Conservation (phyloP, 2,797 vertebrate genomes). For the Cottoperca gobio region DNA sequence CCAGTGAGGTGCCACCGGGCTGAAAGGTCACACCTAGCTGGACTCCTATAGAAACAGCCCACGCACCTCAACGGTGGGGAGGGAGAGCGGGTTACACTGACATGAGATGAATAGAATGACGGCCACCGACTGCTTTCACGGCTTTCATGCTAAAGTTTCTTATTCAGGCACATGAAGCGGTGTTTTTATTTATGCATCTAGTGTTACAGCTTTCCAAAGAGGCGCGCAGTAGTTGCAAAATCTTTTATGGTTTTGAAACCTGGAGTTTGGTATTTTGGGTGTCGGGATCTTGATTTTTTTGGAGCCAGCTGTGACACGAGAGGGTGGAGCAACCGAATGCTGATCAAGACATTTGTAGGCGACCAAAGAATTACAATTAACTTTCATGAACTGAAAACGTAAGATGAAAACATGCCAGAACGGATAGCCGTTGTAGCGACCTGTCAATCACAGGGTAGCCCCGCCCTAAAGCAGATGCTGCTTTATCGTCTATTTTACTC, state of each 20-base stretch:
- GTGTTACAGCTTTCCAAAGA: neutral
- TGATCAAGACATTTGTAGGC: too few species aligned
- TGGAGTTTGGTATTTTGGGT: too few species aligned
- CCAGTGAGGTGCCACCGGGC: constrained; percentile 64
- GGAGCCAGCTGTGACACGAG: too few species aligned
- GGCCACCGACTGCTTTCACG: neutral
- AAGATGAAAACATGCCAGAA: too few species aligned
- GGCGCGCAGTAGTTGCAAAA: neutral
- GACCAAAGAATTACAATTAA: too few species aligned
- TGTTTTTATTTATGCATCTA: neutral
- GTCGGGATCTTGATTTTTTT: too few species aligned
- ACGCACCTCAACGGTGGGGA: constrained; percentile 35
- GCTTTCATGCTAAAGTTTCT: neutral
- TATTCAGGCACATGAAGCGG: neutral
- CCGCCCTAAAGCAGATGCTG: too few species aligned
- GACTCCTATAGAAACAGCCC: constrained; percentile 63
- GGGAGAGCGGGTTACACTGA: neutral
- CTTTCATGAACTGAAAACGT: too few species aligned
- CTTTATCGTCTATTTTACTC: too few species aligned
- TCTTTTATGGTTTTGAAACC: neutral
- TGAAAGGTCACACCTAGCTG: constrained; percentile 75
- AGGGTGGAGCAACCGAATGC: too few species aligned
- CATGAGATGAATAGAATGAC: constrained; percentile 18
- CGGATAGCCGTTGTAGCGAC: too few species aligned
- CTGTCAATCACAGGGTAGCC: too few species aligned